Percentiles rank a stretch among this genome's conserved stretches.
These are phyloP conservation scores for Lithophane semibrunnea DNA, from an alignment of 2,888 invertebrate genomes.

Conservation along the genomic window DNA sequence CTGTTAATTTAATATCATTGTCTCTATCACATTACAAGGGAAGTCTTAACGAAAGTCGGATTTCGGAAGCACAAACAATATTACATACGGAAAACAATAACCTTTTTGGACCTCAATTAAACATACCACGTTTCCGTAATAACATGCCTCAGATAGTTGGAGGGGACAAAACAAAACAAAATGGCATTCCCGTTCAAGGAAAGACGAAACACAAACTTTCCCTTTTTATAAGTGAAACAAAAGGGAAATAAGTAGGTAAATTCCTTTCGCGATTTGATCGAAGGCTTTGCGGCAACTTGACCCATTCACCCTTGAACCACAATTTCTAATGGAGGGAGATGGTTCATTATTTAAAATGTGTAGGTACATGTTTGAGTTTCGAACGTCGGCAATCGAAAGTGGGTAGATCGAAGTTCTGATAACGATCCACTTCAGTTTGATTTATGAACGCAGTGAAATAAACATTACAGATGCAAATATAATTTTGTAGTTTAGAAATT, in stretches of 20 bases:
- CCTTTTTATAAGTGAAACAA: constrained; percentile 60
- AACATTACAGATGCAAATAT: constrained; percentile 55
- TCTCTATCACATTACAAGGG: constrained; percentile 13
- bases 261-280: constrained; percentile 59
- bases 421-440: constrained; percentile 58
- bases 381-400: constrained; percentile 65
- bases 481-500: constrained; percentile 31
- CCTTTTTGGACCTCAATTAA: constrained; percentile 47
- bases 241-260: constrained; percentile 64
- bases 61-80: constrained; percentile 38
- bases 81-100: constrained; percentile 39
- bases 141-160: constrained; percentile 46
- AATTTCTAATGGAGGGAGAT: constrained; percentile 74
- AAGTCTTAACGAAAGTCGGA: constrained; percentile 28
- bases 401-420: constrained; percentile 55
- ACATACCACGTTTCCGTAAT: constrained; percentile 49
- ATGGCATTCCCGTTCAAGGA: constrained; percentile 54
- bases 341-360: constrained; percentile 66
- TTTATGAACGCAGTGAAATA: constrained; percentile 54
- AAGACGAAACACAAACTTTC: constrained; percentile 59
- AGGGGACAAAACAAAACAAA: constrained; percentile 49
- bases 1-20: too few species aligned
- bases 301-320: constrained; percentile 75
- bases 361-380: constrained; percentile 37
- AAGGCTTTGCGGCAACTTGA: constrained; percentile 49